A percentile compares a stretch with the other conserved stretches of the same genome.
These are phyloP conservation scores for Crotalus helleri DNA, from an alignment of 2,113 vertebrate genomes.

Conservation along the genomic window DNA sequence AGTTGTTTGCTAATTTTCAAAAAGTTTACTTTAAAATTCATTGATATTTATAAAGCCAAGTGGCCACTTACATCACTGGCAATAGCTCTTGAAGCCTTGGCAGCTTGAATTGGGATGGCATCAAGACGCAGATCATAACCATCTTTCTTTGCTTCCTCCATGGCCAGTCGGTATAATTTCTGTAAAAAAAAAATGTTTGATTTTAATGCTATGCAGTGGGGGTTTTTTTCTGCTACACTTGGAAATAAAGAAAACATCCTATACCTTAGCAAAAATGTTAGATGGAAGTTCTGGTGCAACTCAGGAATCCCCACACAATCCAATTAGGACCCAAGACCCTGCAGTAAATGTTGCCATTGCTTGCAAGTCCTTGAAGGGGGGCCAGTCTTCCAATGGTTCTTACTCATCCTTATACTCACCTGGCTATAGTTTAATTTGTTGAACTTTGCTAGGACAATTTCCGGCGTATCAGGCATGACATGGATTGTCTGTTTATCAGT, in stretches of 20 bases:
- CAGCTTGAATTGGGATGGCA: conserved; percentile 77
- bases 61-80: conserved; percentile 74
- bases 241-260: neutral
- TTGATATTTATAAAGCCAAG: too few species aligned
- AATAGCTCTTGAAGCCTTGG: conserved; percentile 76
- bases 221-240: neutral
- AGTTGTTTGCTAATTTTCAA: neutral
- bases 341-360: neutral
- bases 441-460: conserved; percentile 65
- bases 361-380: neutral
- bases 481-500: conserved; percentile 70
- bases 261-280: neutral
- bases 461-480: conserved; percentile 71
- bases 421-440: conserved; percentile 69
- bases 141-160: conserved; percentile 76
- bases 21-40: too few species aligned
- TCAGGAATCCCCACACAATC: neutral
- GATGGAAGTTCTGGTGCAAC: neutral
- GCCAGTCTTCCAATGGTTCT: neutral
- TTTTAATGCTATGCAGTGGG: neutral
- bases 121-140: conserved; percentile 75
- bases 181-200: conserved; percentile 24
- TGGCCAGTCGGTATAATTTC: conserved; percentile 72
- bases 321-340: neutral
- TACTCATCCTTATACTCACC: conserved; percentile 37